Conservation (phyloP, 2,113 vertebrate genomes). For the Pheucticus melanocephalus region DNA sequence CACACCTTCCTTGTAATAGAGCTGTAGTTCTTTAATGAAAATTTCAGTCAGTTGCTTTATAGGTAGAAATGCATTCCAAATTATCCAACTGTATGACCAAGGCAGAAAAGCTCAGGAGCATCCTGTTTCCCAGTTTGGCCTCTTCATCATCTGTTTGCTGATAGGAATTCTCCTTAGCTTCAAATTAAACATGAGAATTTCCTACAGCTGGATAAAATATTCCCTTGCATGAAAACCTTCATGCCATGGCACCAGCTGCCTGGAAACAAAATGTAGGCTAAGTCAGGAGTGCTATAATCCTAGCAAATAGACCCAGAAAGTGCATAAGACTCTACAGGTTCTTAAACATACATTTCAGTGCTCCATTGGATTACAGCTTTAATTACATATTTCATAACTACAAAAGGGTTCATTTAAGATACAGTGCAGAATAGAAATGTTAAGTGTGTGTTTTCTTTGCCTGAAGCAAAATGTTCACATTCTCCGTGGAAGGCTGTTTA, state of each 20-base stretch:
- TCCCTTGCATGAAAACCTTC: neutral
- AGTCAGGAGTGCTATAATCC: neutral
- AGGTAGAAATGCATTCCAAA: neutral
- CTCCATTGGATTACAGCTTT: neutral
- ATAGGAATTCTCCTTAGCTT: neutral
- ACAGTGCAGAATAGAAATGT: neutral
- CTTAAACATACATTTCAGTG: neutral
- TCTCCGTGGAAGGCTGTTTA: neutral
- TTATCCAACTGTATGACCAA: neutral
- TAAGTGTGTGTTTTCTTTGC: neutral
- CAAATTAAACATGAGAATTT: neutral
- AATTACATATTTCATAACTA: conserved; percentile 21
- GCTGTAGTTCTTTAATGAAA: neutral
- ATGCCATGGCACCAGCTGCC: neutral
- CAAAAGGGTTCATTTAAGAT: conserved; percentile 10
- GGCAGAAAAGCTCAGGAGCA: neutral
- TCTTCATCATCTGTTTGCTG: neutral
- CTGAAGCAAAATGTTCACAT: neutral
- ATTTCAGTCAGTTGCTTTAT: neutral
- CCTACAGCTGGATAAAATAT: neutral
- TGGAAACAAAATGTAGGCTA: neutral
- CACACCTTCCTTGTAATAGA: neutral
- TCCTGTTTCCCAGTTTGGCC: neutral
- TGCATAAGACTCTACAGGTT: neutral
- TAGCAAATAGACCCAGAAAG: neutral